Evolutionary conservation across 2,888 invertebrate species (phyloP).

Genomic region (Parnassius glacialis): DNA sequence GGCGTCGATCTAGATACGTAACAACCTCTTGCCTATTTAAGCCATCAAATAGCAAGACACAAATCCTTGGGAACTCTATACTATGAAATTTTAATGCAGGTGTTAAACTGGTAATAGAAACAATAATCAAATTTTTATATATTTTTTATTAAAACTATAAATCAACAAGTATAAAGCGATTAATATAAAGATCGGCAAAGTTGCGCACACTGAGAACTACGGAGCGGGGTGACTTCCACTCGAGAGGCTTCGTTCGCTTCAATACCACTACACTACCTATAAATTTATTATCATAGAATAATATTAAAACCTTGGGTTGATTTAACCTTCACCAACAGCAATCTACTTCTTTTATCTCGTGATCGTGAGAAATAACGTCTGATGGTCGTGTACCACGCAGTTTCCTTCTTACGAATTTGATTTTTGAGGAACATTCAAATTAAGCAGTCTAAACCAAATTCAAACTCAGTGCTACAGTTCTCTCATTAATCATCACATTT

Average conservation of each 20-base stretch:
- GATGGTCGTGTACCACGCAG: no score
- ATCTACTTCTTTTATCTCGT: no score
- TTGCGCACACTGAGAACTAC: conserved; percentile 14
- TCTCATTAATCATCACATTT: background rate
- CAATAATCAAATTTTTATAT: background rate
- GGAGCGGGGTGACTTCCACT: background rate
- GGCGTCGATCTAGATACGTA: no score
- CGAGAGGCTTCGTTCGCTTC: background rate
- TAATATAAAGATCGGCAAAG: conserved; percentile 33
- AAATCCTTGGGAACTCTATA: no score
- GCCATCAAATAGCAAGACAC: no score
- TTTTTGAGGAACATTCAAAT: no score
- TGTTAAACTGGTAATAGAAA: background rate
- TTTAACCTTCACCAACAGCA: no score
- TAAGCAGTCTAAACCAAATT: background rate
- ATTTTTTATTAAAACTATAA: conserved; percentile 51
- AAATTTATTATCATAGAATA: background rate
- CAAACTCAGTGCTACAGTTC: no score
- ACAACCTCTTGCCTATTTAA: no score
- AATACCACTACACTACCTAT: background rate
- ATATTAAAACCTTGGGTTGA: conserved; percentile 5
- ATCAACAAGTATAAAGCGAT: conserved; percentile 49
- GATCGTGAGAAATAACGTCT: no score
- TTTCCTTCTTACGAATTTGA: no score
- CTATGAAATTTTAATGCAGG: no score